Base-by-base conservation (phyloP, 2,888 invertebrate species). In the Leptogaster cylindrica region DNA sequence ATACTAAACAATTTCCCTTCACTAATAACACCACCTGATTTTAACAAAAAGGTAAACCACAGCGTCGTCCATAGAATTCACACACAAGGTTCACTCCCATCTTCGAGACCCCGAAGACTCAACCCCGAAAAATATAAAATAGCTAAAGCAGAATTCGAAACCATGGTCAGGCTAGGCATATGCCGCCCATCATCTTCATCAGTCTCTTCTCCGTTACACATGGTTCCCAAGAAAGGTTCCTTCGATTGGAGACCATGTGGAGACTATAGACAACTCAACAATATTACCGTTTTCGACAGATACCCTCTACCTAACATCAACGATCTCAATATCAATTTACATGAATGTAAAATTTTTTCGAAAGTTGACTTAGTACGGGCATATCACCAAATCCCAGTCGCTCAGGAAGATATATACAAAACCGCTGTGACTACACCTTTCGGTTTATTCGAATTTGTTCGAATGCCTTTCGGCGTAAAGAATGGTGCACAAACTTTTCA, bases 121-220 rank as follows among this genome's bases (percentile, higher is more conserved):
- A 46, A 73, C 2, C 72, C 72, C 1, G 73, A 75, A 8, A 72
- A 72, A 61, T 66, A 73, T 2, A 18, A 41, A 7, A 71, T 68
- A 2, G 74, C 73, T 2, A 73, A 73, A 55, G 10, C 33, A 5
- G 72, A 74, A 14, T 75, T 75, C 48, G 27, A 71, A 5, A 31
- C 50, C 0, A 71, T 76, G 73, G 12, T 72, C 0, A 68, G 72
- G 8, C 36, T 65, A 1, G 74, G 74, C 4, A 72, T 73, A 25
- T 68, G 73, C 28, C 51, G 72, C 10, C 75, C 73, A 4, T 76
- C 74, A 3, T 67, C 52, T 12, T 74, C 73, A 28, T 70, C 71
- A 2, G 75, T 73, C 72, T 51, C 74, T 4, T 73, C 70, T 25
- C 74, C 74, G 7, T 68, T 76, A 0, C 75, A 73, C 61, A 50